phyloP scores from a whole-genome alignment of 2,888 invertebrate genomes.

The Rhodophaea formosa region DNA sequence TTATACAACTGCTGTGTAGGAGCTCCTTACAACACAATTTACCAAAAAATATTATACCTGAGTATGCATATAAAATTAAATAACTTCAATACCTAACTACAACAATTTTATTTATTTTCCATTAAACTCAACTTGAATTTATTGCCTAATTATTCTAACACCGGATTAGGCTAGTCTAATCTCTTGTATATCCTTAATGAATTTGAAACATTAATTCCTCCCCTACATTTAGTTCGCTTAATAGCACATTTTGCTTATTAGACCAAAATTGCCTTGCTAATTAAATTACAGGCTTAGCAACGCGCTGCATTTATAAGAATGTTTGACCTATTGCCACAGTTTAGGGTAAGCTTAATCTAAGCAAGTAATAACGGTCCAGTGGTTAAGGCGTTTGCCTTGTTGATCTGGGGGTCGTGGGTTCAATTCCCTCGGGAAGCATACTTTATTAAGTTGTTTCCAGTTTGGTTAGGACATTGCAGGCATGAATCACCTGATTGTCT shows the following conservation, averaged over 20 bases:
- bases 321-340: slow-evolving; percentile 28
- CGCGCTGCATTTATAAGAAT: slow-evolving; percentile 27
- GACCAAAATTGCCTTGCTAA: slow-evolving; percentile 32
- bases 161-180: slow-evolving; percentile 22
- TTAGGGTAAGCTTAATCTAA: not conserved
- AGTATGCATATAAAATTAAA: no score
- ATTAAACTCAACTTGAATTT: slow-evolving; percentile 20
- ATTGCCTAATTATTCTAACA: slow-evolving; percentile 20
- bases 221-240: slow-evolving; percentile 20
- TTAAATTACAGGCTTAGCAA: slow-evolving; percentile 30
- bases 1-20: no score
- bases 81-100: no score
- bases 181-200: slow-evolving; percentile 24
- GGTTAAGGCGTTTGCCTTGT: no score
- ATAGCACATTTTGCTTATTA: slow-evolving; percentile 33
- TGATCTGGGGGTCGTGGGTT: no score
- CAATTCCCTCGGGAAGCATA: no score
- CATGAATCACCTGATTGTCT: no score
- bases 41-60: no score
- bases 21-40: no score
- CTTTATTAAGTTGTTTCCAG: no score
- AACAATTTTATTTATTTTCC: slow-evolving; percentile 16
- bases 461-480: no score
- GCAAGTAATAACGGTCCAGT: no score
- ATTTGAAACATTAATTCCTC: slow-evolving; percentile 30